Percentiles rank a stretch among this genome's conserved stretches.
phyloP scores from a whole-genome alignment of 2,113 vertebrate species.

The Eudyptes chrysolophus region DNA sequence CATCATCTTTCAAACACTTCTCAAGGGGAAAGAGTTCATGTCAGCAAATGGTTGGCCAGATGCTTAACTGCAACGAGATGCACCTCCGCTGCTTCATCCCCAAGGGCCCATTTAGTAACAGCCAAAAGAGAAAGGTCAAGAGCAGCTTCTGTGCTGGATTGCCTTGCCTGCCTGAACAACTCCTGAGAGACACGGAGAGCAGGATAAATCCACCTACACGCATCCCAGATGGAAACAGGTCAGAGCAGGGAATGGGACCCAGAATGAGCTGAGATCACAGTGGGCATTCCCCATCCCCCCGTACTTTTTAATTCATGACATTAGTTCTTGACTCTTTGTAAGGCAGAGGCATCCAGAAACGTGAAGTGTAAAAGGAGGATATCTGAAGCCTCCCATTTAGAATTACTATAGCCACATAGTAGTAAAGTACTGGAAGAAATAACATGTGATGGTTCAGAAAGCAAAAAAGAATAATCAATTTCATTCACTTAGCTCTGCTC shows the following conservation, averaged over 20 bases:
- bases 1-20: neutral
- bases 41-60: neutral
- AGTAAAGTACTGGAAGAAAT: neutral
- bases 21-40: neutral
- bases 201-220: fast-evolving
- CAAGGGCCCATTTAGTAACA: neutral
- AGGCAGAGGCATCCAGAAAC: neutral
- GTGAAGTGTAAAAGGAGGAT: neutral
- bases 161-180: neutral
- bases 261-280: neutral
- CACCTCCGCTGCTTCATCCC: neutral
- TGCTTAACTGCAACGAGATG: neutral
- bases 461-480: neutral
- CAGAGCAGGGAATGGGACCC: neutral
- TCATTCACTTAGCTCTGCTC: neutral
- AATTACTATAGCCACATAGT: neutral
- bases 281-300: too few relatives aligned
- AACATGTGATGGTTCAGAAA: fast-evolving
- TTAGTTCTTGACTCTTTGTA: neutral
- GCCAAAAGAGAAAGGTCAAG: neutral
- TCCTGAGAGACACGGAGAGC: fast-evolving
- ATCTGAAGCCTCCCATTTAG: neutral
- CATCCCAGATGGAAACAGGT: fast-evolving
- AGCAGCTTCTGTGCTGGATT: neutral
- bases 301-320: neutral